Evolutionary conservation across 2,888 invertebrate species (phyloP).

Genomic region (Drosophila pseudotakahashii): DNA sequence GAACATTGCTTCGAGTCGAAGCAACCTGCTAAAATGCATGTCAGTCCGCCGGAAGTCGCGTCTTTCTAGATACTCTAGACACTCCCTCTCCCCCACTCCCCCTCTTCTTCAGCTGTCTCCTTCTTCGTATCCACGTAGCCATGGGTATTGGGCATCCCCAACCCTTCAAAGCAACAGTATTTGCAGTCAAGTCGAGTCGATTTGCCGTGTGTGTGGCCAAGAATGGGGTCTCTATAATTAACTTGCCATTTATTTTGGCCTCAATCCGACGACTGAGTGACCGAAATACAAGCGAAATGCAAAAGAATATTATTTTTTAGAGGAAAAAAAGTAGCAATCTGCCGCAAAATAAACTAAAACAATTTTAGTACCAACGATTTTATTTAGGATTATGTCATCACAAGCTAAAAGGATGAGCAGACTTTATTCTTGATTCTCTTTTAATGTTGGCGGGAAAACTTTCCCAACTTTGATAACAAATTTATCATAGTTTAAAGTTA

Average conservation of each 20-base stretch:
- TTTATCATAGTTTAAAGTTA: neutral
- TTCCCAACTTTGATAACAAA: neutral
- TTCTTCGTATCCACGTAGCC: neutral
- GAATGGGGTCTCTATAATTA: constrained; percentile 57
- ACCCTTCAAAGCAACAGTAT: constrained; percentile 33
- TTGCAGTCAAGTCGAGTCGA: constrained; percentile 22
- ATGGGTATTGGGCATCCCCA: constrained; percentile 7
- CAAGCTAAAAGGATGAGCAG: too few relatives aligned
- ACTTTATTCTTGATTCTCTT: too few relatives aligned
- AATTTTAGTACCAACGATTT: too few relatives aligned
- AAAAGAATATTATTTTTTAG: too few relatives aligned
- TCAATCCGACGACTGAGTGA: constrained; percentile 23
- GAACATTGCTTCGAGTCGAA: neutral
- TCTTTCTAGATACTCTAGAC: neutral
- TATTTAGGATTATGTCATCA: too few relatives aligned
- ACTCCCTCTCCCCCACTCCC: neutral
- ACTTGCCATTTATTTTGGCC: constrained; percentile 50
- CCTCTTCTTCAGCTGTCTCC: neutral
- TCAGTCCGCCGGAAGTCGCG: constrained; percentile 21
- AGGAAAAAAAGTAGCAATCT: too few relatives aligned
- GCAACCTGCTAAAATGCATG: constrained; percentile 31
- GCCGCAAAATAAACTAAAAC: too few relatives aligned
- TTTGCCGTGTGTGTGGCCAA: constrained; percentile 14
- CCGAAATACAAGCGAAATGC: constrained; percentile 12
- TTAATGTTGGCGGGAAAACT: too few relatives aligned